Percentiles rank a stretch among this genome's conserved stretches.
phyloP scores from a whole-genome alignment of 1,140 invertebrate genomes.

The Drosophila erecta region DNA sequence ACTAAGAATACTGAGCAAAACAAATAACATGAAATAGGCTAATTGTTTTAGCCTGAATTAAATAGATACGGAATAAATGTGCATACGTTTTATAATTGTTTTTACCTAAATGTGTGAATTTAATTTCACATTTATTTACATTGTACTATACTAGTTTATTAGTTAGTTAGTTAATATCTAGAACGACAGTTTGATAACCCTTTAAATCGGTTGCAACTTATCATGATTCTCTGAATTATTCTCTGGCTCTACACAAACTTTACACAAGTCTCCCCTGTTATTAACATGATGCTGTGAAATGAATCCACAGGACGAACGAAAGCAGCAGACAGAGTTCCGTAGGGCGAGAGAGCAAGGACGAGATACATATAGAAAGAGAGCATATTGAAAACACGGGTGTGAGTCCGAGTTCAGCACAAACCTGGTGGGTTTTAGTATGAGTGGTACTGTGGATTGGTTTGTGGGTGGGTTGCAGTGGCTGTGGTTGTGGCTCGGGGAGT shows the following conservation, averaged over 20 bases:
- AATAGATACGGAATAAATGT: neutral
- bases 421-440: neutral
- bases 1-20: neutral
- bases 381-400: neutral
- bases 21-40: neutral
- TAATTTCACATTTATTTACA: too few relatives aligned
- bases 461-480: neutral
- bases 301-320: neutral
- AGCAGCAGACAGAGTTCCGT: conserved; percentile 2
- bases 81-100: too few relatives aligned
- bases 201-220: conserved; percentile 10
- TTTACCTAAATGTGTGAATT: too few relatives aligned
- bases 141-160: too few relatives aligned
- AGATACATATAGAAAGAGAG: conserved; percentile 24
- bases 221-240: neutral
- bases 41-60: neutral
- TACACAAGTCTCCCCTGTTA: conserved; percentile 4
- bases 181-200: too few relatives aligned
- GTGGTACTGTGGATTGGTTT: neutral
- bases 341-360: conserved; percentile 2
- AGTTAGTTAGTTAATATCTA: too few relatives aligned
- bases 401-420: conserved; percentile 19
- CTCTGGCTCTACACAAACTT: conserved; percentile 1
- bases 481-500: conserved; percentile 17
- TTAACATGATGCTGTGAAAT: conserved; percentile 11